Evolutionary conservation across 2,888 invertebrate species (phyloP), one percentile per base, ranked within the genome.

Genomic region (Criorhina ranunculi): DNA sequence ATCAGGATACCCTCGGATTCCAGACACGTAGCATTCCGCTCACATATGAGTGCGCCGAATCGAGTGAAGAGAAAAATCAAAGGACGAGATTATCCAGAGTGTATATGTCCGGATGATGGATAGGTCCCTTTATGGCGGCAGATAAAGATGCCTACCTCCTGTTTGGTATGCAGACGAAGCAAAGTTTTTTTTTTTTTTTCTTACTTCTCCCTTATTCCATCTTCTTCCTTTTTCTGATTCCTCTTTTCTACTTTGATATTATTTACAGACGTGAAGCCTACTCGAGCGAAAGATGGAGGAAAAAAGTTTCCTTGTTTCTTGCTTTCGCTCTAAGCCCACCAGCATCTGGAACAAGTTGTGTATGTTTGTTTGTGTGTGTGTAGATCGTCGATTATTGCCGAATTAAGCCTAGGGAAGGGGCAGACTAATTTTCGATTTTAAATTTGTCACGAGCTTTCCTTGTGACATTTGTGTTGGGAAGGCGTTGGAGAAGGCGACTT

Each of bases 41-140:
- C 83, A 75, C 79, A 83, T 85, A 75, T 51, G 79, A 69, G 69
- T 59, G 79, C 57, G 46, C 57, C 69, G 67, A 53, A 55, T 35
- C 57, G 73, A 82, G 64, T 80, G 73, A 55, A 75, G 79, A 75
- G 72, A 79, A 83, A 79, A 83, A 83, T 83, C 83, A 83, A 85
- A 85, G 79, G 73, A 70, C 79, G 42, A 75, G 75, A 79, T 79
- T 79, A 83, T 79, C 73, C 67, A 46, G n/a, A 15, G 33, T 24
- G 33, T 53, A 60, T 57, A 35, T 78, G 49, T 42, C 31, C 15
- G 67, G 59, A 75, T 83, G 79, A 79, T 75, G 79, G 83, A 83
- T 83, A 64, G 62, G 75, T 70, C 79, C 64, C 79, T 85, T 75
- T 85, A 85, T 73, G 79, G 79, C 64, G 83, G 79, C 69, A 75